Evolutionary conservation across 1,140 invertebrate species (phyloP), one percentile per base, ranked within the genome.

Genomic region (Neodiprion fabricii): DNA sequence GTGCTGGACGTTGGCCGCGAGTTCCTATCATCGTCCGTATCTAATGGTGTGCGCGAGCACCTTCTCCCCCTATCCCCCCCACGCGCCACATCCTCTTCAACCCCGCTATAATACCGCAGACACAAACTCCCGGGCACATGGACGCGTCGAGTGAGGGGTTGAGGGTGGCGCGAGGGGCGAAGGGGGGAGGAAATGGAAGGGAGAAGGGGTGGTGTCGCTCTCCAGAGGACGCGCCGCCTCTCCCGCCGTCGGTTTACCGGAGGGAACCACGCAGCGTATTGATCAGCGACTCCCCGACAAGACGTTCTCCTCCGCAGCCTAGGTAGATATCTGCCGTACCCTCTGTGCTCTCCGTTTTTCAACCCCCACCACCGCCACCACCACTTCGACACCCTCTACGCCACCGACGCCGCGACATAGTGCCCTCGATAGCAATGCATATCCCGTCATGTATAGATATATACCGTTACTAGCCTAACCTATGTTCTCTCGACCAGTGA

Each of bases 381-480:
- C 71, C 71, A 48, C 71, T 72, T 66, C 23, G 71, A 47, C 21
- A 66, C 49, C 71, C 53, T 12, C 8, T 72, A 48, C 53, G 74
- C 75, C 79, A 75, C 78, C 79, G 79, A 76, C 82, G 79, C 74
- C 81, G 82, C 83, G 83, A 84, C 83, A 84, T 83, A 84, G 83
- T 84, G 83, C 83, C 83, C 83, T 78, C 83, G 79, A 84, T 84
- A 80, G 81, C 82, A 80, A 83, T 83, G 82, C 83, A 82, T 83
- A 61, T 61, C 53, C 53, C 9, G 5, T 40, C 28, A 1, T 21
- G 17, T 40, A 40, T 40, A 40, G 28, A 40, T 40, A 40, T 40
- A 40, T 40, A 40, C 78, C 79, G 79, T 77, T 80, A 80, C 77
- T 73, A 80, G 76, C 78, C 82, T 81, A 81, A 81, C 81, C 81